Evolutionary conservation across 1,140 invertebrate genomes (phyloP), one percentile per base, ranked within the genome.

Genomic region (Cydia strobilella): DNA sequence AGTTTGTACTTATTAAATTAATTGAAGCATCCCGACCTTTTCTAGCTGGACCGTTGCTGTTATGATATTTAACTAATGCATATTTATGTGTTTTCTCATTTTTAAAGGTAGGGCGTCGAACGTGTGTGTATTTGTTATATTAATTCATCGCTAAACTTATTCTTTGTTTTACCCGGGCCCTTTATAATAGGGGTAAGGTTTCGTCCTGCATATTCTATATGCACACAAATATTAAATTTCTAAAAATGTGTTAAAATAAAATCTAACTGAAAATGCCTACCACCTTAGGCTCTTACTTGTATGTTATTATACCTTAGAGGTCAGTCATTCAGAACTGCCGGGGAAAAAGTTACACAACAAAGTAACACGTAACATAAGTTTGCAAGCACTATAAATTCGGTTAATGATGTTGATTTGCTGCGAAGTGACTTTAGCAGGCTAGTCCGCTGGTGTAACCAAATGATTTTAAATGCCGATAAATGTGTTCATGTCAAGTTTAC

Each of bases 11-110:
- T 86, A 83, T 80, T 78, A 88, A 87, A 89, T 90, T 90, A 92
- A 90, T 91, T 91, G 85, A 69, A 82, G 78, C 76, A 75, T 72
- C 74, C 78, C 79, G 77, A 80, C 84, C 85, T 79, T 87, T 90
- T 84, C 79, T 86, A 80, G 77, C 73, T 80, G 78, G 84, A 80
- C 81, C 85, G 31, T 18, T 86, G 83, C 23, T 86, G 83, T 86
- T 74, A 76, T 85, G 81, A 85, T 92, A 85, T 90, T 91, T 89
- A 83, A 85, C 86, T 86, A 82, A 90, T 92, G 86, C 86, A 92
- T 92, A 91, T 92, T 92, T 90, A 91, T 92, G 88, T 89, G 88
- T 91, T 91, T 90, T 85, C 84, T 80, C 79, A 80, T 74, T 79
- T 82, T 85, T 86, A 84, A 82, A 80, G 76, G 74, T 73, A 84